Evolutionary conservation across 1,140 invertebrate species (phyloP), one percentile per base, ranked within the genome.

Genomic region (Argopecten irradians): DNA sequence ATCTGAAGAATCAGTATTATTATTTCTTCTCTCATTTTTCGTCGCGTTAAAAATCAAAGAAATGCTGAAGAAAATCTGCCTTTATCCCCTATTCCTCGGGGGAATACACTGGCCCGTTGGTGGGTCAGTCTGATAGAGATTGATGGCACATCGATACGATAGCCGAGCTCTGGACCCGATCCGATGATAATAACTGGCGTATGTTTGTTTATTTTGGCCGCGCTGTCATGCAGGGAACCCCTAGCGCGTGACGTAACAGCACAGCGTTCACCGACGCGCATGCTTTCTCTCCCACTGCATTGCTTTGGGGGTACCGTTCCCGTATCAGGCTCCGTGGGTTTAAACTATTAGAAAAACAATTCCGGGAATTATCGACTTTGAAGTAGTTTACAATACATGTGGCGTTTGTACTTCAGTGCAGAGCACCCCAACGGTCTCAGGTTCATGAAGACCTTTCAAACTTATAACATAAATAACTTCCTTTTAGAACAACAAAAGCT

Each of bases 341-440:
- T 71, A 71, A 71, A 71, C 55, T n/a, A n/a, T 71, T 28, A 71
- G 55, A 71, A 71, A 71, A 71, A 71, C 55, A 71, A 71, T 71
- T 28, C 55, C 55, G 22, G 5, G 55, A 71, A 71, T 71, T 71
- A 71, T 71, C 55, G 55, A n/a, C 55, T 71, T 71, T 71, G 55
- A 71, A 28, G 55, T 0, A 28, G 55, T 28, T n/a, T n/a, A 71
- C 55, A 0, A n/a, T 71, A 28, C 55, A n/a, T n/a, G 22, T 28
- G 43, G 22, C 28, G 22, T 71, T 71, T 71, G 55, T 71, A n/a
- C 14, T n/a, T 71, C 5, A 28, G 55, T 28, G 55, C 55, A 71
- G n/a, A 16, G 7, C 22, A 16, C 11, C n/a, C 28, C 55, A 71
- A 71, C 1, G 22, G 3, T 71, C 55, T 71, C 55, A 1, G 28